phyloP scores from a whole-genome alignment of 2,797 vertebrate genomes.

The Tenualosa ilisha region DNA sequence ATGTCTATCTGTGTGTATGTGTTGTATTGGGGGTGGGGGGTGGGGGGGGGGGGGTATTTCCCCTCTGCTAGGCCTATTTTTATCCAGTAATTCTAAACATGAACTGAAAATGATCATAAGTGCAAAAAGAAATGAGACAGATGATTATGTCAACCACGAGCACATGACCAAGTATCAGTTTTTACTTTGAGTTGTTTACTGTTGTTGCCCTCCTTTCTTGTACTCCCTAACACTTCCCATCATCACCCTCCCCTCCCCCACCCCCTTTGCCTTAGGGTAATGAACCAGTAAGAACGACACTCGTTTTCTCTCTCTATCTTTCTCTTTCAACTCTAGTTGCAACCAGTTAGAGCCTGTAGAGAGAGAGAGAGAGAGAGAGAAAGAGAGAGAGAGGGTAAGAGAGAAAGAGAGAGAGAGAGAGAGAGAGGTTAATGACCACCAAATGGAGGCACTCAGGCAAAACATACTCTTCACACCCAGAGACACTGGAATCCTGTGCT shows the following conservation, averaged over 20 bases:
- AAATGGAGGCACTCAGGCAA: slow-evolving; percentile 69
- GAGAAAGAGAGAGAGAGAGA: not conserved
- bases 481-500: slow-evolving; percentile 64
- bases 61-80: not conserved
- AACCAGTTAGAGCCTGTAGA: slow-evolving; percentile 57
- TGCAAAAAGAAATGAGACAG: not conserved
- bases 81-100: not conserved
- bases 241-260: not conserved
- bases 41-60: not conserved
- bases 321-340: slow-evolving; percentile 36
- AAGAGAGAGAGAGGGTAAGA: not conserved
- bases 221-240: not conserved
- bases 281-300: slow-evolving; percentile 9
- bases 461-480: slow-evolving; percentile 64
- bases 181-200: not conserved
- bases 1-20: not conserved
- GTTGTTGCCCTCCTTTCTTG: slow-evolving; percentile 1
- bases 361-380: not conserved
- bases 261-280: not conserved
- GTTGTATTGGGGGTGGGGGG: not conserved
- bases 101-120: not conserved
- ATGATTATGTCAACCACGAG: not conserved
- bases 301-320: not conserved
- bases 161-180: not conserved
- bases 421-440: slow-evolving; percentile 54